A percentile compares a stretch with the other conserved stretches of the same genome.
phyloP scores from a whole-genome alignment of 2,888 invertebrate genomes.

The Therioaphis trifolii region DNA sequence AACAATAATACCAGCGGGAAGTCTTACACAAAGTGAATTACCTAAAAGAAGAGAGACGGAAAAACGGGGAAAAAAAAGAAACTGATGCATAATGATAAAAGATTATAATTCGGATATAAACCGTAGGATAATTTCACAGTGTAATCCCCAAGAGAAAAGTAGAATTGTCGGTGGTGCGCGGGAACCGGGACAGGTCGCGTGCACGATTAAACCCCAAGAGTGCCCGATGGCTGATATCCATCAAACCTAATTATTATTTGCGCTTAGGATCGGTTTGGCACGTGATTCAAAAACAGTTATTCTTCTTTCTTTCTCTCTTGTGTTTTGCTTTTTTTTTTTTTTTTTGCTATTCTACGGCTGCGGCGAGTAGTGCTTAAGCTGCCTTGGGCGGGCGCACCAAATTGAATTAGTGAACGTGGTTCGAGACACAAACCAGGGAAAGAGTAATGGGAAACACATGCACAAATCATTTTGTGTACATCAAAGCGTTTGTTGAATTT shows the following conservation, averaged over 20 bases:
- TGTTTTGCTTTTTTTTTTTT: neutral
- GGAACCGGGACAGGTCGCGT: constrained; percentile 61
- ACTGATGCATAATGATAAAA: constrained; percentile 49
- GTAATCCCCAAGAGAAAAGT: constrained; percentile 41
- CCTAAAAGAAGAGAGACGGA: constrained; percentile 45
- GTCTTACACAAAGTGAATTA: constrained; percentile 61
- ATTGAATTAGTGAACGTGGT: constrained; percentile 52
- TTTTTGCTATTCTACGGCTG: constrained; percentile 35
- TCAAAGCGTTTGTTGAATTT: constrained; percentile 2
- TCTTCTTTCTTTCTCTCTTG: constrained; percentile 31
- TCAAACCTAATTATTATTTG: constrained; percentile 63
- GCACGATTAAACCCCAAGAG: constrained; percentile 61
- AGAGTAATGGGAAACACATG: constrained; percentile 29
- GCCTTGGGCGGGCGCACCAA: constrained; percentile 36
- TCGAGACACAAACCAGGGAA: constrained; percentile 43
- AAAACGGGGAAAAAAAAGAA: constrained; percentile 17
- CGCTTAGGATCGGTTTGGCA: constrained; percentile 56
- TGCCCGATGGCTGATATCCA: constrained; percentile 60
- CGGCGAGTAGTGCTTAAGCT: neutral
- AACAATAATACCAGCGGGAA: constrained; percentile 58
- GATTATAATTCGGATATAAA: constrained; percentile 58
- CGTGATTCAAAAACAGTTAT: constrained; percentile 62
- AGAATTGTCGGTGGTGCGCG: constrained; percentile 34
- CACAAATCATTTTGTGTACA: constrained; percentile 6
- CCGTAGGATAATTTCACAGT: constrained; percentile 59